Conservation (phyloP, 2,888 invertebrate genomes). For the Anarsia innoxiella region DNA sequence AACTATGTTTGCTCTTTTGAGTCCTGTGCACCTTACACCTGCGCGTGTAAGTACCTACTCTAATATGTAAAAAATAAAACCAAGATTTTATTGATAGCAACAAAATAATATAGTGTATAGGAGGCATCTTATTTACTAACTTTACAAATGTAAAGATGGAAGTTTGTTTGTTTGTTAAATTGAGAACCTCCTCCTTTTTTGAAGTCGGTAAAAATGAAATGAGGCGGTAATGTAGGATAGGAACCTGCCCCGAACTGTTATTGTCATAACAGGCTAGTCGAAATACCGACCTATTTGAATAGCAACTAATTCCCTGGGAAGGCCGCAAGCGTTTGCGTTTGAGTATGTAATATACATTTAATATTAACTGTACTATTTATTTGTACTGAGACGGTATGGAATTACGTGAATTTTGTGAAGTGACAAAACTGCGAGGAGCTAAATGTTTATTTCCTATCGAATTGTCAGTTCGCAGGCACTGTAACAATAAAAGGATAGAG, state of each 20-base stretch:
- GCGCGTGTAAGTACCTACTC: no score
- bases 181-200: no score
- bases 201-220: no score
- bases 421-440: constrained; percentile 49
- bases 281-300: constrained; percentile 47
- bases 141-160: no score
- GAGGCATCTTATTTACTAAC: no score
- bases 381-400: constrained; percentile 56
- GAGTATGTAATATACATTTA: constrained; percentile 55
- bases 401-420: constrained; percentile 40
- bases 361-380: constrained; percentile 64
- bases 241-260: constrained; percentile 38
- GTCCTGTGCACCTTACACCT: no score
- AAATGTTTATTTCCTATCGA: constrained; percentile 74
- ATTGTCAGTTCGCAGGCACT: constrained; percentile 75
- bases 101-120: no score
- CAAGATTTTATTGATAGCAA: no score
- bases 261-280: constrained; percentile 34
- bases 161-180: not conserved
- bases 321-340: constrained; percentile 62
- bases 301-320: constrained; percentile 48
- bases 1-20: no score
- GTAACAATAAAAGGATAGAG: constrained; percentile 76
- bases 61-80: no score
- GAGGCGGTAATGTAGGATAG: no score